Conservation (phyloP, 2,797 vertebrate genomes). For the Pseudochromis fuscus region DNA sequence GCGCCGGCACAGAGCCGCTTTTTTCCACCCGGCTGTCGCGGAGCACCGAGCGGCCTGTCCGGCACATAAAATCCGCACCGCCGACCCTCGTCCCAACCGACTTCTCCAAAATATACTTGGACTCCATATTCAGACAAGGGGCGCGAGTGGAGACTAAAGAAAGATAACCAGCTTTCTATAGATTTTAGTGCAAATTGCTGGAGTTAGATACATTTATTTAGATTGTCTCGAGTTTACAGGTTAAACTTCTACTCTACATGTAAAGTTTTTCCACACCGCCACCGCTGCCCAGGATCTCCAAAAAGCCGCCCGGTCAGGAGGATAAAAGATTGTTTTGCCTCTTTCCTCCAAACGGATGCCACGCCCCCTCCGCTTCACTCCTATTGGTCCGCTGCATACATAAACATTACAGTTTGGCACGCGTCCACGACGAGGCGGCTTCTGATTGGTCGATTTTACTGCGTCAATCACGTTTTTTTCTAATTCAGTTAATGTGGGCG, state of each 20-base stretch:
- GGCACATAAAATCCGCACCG: conserved; percentile 71
- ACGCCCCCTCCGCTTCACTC: conserved; percentile 82
- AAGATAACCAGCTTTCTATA: conserved; percentile 79
- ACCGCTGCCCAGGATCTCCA: conserved; percentile 70
- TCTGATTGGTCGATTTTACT: conserved; percentile 72
- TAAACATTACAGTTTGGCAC: conserved; percentile 87
- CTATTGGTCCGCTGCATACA: conserved; percentile 80
- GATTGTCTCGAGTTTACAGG: conserved; percentile 73
- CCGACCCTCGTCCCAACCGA: conserved; percentile 72
- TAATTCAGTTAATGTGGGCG: conserved; percentile 63
- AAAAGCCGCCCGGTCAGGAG: conserved; percentile 83
- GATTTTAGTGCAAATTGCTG: conserved; percentile 77
- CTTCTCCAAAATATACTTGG: conserved; percentile 82
- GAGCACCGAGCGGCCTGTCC: conserved; percentile 69
- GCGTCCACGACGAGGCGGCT: conserved; percentile 72
- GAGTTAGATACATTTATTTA: conserved; percentile 85
- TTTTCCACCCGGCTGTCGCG: conserved; percentile 70
- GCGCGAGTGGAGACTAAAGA: conserved; percentile 77
- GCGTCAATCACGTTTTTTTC: conserved; percentile 64
- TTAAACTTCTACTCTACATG: conserved; percentile 71
- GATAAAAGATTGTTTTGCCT: conserved; percentile 88
- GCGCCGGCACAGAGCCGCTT: conserved; percentile 63
- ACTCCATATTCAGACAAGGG: conserved; percentile 82
- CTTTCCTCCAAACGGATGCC: conserved; percentile 80
- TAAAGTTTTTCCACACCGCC: conserved; percentile 66